These are phyloP conservation scores for Platichthys flesus DNA, from an alignment of 2,113 vertebrate genomes.

Conservation along the genomic window DNA sequence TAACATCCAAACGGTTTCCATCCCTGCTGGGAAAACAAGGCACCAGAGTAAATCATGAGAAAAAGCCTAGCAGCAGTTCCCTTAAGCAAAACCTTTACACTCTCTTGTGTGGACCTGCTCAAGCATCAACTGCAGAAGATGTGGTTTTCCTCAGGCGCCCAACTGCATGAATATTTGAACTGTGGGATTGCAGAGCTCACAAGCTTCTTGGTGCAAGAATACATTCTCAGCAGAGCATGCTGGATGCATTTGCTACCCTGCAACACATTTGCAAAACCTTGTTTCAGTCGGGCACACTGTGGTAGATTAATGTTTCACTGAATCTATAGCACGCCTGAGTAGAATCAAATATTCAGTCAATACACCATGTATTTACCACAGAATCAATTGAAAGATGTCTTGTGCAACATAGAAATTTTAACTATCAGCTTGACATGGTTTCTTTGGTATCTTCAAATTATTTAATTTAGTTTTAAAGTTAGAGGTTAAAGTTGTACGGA, in stretches of 20 bases:
- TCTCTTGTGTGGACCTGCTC: background rate
- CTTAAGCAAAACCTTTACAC: background rate
- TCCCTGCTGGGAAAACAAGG: too few relatives aligned
- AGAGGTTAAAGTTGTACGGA: background rate
- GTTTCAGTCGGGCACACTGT: background rate
- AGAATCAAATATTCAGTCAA: too few relatives aligned
- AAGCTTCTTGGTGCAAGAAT: constrained; percentile 20
- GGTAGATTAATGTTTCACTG: background rate
- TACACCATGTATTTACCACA: too few relatives aligned
- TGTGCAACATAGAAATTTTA: too few relatives aligned
- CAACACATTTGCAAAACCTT: background rate
- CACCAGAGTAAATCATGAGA: too few relatives aligned
- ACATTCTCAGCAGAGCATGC: constrained; percentile 26
- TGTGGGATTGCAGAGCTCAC: background rate
- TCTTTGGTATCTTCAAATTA: background rate
- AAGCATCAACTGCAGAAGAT: constrained; percentile 17
- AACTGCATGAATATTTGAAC: constrained; percentile 2
- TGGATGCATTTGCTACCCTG: constrained; percentile 39
- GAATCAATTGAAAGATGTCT: too few relatives aligned
- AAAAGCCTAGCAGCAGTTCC: too few relatives aligned
- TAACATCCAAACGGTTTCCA: too few relatives aligned
- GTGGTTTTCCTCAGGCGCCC: constrained; percentile 33
- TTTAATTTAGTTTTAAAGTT: background rate
- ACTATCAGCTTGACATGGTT: background rate
- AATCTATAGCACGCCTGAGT: background rate